These are phyloP conservation scores for Lacerta bilineata DNA, from an alignment of 2,797 vertebrate species.

Conservation along the genomic window DNA sequence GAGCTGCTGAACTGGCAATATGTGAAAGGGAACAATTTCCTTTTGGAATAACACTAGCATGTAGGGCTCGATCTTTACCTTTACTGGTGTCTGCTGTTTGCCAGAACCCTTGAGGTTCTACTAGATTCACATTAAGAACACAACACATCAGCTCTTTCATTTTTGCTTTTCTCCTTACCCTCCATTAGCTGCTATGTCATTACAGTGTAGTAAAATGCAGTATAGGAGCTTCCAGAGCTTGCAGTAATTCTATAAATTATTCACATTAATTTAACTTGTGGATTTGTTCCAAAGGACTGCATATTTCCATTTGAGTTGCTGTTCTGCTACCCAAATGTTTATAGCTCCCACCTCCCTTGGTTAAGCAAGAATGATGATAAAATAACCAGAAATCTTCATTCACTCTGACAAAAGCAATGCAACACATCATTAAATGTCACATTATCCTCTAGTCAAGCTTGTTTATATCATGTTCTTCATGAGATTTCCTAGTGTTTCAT, in stretches of 20 bases:
- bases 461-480: not conserved
- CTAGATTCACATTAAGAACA: not conserved
- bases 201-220: not conserved
- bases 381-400: constrained; percentile 22
- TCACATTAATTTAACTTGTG: not conserved
- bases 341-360: not conserved
- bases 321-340: constrained; percentile 3
- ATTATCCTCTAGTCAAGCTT: constrained; percentile 12
- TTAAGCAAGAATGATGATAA: constrained; percentile 35
- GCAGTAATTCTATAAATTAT: not conserved
- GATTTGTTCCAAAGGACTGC: constrained; percentile 1
- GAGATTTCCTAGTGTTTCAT: not conserved
- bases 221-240: constrained; percentile 2
- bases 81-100: not conserved
- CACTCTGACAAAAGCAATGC: not conserved
- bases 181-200: not conserved
- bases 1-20: not conserved
- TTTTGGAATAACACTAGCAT: not conserved
- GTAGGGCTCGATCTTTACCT: too few species aligned
- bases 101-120: not conserved
- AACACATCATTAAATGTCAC: not conserved
- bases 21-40: not conserved
- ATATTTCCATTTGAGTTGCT: constrained; percentile 4
- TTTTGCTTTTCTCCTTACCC: not conserved
- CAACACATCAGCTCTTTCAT: not conserved